Percentiles rank a stretch among this genome's conserved stretches.
Conservation (phyloP, 2,888 invertebrate species). For the Pheosia tremula region DNA sequence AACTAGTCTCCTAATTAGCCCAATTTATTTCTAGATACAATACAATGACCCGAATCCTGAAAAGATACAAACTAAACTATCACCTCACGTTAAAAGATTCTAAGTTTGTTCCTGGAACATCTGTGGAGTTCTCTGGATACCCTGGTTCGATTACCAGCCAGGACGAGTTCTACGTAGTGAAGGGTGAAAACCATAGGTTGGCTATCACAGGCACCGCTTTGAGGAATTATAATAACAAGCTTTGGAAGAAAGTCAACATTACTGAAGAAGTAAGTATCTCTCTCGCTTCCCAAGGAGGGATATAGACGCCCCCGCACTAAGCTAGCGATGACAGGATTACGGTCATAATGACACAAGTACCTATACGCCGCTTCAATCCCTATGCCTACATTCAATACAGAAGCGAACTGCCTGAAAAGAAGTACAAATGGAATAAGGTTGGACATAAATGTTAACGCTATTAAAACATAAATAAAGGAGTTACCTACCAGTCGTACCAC, state of each 20-base stretch:
- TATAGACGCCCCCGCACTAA: no score
- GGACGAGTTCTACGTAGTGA: conserved; percentile 92
- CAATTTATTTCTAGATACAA: conserved; percentile 84
- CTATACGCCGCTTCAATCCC: no score
- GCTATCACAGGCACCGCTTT: conserved; percentile 91
- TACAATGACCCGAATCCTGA: conserved; percentile 93
- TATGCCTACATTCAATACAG: no score
- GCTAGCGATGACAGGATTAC: no score
- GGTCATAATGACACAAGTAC: no score
- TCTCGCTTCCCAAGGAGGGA: neutral
- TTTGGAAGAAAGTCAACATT: conserved; percentile 88
- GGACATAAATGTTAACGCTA: no score
- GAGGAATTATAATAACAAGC: conserved; percentile 88
- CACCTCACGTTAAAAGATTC: conserved; percentile 83
- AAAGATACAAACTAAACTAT: conserved; percentile 92
- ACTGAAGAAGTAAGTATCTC: conserved; percentile 79
- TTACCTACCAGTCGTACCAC: no score
- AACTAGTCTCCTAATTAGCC: no score
- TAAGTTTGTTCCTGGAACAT: conserved; percentile 86
- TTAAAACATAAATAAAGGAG: no score
- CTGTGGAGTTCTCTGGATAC: conserved; percentile 92
- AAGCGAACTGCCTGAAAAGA: no score
- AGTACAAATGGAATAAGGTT: no score
- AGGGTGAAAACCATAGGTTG: conserved; percentile 83
- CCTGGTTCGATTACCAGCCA: conserved; percentile 92